Evolutionary conservation across 2,888 invertebrate genomes (phyloP).

Genomic region (Spilarctia lutea): DNA sequence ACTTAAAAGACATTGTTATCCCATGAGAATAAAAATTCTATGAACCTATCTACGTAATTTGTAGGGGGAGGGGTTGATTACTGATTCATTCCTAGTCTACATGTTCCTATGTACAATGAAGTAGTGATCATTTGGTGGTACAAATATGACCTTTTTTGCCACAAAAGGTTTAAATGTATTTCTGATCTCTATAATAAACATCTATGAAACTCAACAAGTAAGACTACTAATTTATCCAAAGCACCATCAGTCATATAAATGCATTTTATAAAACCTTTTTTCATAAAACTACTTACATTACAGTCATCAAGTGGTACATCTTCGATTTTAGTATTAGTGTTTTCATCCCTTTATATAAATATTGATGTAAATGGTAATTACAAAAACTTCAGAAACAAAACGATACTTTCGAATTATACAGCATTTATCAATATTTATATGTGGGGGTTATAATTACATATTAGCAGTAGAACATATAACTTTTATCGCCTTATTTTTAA

Average conservation of each 20-base stretch:
- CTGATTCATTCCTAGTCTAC: too few species aligned
- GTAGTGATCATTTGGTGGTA: too few species aligned
- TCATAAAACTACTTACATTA: neutral
- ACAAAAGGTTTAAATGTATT: too few species aligned
- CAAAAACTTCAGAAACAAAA: neutral
- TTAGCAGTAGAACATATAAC: neutral
- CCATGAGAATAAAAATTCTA: too few species aligned
- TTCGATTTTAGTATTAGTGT: neutral
- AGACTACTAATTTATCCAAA: neutral
- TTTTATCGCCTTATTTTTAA: too few species aligned
- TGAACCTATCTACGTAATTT: too few species aligned
- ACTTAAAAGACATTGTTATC: too few species aligned
- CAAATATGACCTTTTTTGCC: too few species aligned
- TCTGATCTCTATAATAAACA: too few species aligned
- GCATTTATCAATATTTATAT: neutral
- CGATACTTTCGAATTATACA: neutral
- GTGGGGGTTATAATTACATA: neutral
- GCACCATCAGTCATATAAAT: neutral
- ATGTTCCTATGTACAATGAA: too few species aligned
- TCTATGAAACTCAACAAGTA: neutral
- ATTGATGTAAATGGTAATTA: neutral
- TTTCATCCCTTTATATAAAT: constrained; percentile 1
- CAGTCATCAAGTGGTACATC: constrained; percentile 6
- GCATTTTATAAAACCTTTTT: neutral
- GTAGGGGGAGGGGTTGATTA: too few species aligned